Evolutionary conservation across 2,113 vertebrate genomes (phyloP).

Genomic region (Hippocampus zosterae): DNA sequence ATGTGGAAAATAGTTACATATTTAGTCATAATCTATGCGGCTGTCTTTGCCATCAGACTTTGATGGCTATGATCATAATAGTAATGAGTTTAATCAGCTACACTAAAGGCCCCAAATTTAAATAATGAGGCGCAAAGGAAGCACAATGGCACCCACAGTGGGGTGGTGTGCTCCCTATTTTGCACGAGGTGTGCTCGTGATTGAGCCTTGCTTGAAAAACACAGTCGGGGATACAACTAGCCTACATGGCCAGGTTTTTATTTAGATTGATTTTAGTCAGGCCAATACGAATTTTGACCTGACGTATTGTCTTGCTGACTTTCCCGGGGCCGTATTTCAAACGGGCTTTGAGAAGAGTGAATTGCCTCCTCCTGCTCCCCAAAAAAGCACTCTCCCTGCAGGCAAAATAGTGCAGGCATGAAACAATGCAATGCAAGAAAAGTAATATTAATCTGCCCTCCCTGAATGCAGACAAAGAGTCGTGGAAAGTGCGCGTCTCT

Average conservation of each 20-base stretch:
- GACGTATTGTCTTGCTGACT: conserved; percentile 61
- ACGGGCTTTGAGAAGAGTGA: conserved; percentile 64
- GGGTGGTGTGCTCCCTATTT: conserved; percentile 57
- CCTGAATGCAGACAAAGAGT: conserved; percentile 65
- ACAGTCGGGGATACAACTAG: conserved; percentile 71
- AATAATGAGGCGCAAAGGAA: conserved; percentile 73
- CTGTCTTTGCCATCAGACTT: neutral
- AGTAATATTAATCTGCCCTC: conserved; percentile 74
- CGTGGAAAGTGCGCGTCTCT: conserved; percentile 57
- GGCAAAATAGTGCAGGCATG: conserved; percentile 54
- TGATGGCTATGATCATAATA: neutral
- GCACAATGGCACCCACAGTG: conserved; percentile 63
- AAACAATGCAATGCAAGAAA: conserved; percentile 70
- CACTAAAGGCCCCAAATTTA: conserved; percentile 65
- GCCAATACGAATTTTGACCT: conserved; percentile 69
- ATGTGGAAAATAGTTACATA: neutral
- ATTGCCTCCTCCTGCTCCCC: conserved; percentile 32
- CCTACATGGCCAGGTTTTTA: conserved; percentile 67
- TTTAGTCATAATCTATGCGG: neutral
- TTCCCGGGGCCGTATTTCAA: conserved; percentile 67
- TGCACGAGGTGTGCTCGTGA: conserved; percentile 60
- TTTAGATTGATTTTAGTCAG: conserved; percentile 74
- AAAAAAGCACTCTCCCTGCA: conserved; percentile 12
- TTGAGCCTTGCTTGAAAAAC: conserved; percentile 65
- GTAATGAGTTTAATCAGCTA: conserved; percentile 46